Evolutionary conservation across 2,113 vertebrate species (phyloP).

Genomic region (Stigmatopora nigra): DNA sequence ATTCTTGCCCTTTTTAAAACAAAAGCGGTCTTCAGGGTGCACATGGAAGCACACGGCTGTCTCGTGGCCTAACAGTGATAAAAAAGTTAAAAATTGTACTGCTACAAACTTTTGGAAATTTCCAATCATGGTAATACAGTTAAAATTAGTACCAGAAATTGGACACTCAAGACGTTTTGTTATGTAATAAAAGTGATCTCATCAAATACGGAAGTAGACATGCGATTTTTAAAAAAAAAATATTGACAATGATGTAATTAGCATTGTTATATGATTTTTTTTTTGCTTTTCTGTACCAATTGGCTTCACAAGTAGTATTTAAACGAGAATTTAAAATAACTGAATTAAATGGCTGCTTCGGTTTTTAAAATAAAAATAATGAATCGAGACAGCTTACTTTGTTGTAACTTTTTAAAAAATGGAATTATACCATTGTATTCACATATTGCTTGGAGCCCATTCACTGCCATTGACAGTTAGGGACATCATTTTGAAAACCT

Average conservation of each 20-base stretch:
- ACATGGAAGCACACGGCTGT: conserved; percentile 10
- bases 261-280: not conserved
- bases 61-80: conserved; percentile 6
- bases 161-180: not conserved
- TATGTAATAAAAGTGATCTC: not conserved
- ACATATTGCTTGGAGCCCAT: too few species aligned
- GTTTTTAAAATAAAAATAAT: too few species aligned
- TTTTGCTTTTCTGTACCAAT: too few species aligned
- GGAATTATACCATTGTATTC: too few species aligned
- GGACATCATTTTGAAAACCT: not conserved
- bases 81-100: not conserved
- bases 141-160: not conserved
- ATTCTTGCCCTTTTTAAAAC: conserved; percentile 9
- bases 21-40: conserved; percentile 8
- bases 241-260: too few species aligned
- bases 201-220: not conserved
- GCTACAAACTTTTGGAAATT: not conserved
- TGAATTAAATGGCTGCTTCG: too few species aligned
- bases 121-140: not conserved
- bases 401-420: too few species aligned
- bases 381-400: too few species aligned
- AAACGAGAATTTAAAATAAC: too few species aligned
- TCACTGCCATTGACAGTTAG: too few species aligned
- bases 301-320: too few species aligned
- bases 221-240: too few species aligned